Evolutionary conservation across 2,888 invertebrate genomes (phyloP).

Genomic region (Arrhopalites spinosus): DNA sequence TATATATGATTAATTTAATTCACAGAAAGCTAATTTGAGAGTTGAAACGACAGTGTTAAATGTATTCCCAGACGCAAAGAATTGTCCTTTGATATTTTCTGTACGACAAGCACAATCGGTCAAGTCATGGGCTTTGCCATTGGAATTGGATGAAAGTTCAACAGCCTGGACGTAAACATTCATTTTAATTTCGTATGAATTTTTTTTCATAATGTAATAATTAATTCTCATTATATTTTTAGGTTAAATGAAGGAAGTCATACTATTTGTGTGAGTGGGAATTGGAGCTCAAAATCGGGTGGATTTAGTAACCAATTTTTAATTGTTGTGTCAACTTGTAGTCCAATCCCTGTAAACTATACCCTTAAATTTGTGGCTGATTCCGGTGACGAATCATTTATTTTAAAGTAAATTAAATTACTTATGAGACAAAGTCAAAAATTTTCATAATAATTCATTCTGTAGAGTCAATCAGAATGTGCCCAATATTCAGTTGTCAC

Average conservation of each 20-base stretch:
- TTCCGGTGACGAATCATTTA: not conserved
- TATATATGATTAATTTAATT: not conserved
- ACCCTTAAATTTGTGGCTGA: not conserved
- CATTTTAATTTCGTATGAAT: too few species aligned
- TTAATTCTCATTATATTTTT: not conserved
- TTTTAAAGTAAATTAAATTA: not conserved
- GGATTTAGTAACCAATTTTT: not conserved
- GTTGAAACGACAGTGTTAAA: not conserved
- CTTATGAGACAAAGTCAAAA: not conserved
- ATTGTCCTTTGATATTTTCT: constrained; percentile 17
- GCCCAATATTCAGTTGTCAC: not conserved
- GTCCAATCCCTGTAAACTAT: not conserved
- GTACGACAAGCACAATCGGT: not conserved
- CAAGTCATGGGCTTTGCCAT: constrained; percentile 18
- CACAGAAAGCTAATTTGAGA: not conserved
- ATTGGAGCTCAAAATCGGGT: not conserved
- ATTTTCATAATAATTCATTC: not conserved
- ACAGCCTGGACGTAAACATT: not conserved
- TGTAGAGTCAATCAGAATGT: not conserved
- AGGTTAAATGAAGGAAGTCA: constrained; percentile 1
- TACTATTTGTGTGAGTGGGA: constrained; percentile 17
- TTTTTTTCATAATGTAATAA: too few species aligned
- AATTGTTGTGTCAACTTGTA: constrained; percentile 23
- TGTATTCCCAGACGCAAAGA: not conserved
- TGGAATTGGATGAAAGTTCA: not conserved